phyloP scores from a whole-genome alignment of 2,888 invertebrate species.

The Theretra japonica region DNA sequence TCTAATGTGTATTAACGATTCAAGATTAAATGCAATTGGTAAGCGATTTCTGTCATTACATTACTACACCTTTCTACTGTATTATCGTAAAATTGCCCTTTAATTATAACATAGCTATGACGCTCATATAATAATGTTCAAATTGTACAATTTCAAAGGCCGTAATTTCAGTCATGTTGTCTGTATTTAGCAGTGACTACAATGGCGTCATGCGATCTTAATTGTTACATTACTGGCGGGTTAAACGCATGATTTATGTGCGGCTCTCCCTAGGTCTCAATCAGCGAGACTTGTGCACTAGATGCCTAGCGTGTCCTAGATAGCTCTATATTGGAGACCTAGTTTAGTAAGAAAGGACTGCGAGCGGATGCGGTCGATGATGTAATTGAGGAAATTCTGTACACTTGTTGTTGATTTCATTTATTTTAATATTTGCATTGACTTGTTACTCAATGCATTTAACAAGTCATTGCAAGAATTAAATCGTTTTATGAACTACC shows the following conservation, averaged over 20 bases:
- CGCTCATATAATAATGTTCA: no score
- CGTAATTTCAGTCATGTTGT: not conserved
- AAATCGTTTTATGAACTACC: no score
- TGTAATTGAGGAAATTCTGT: not conserved
- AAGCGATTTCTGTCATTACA: no score
- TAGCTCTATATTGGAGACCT: slow-evolving; percentile 16
- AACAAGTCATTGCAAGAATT: no score
- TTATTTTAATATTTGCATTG: not conserved
- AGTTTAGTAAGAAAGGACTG: not conserved
- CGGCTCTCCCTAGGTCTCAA: slow-evolving; percentile 1
- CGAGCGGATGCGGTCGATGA: not conserved
- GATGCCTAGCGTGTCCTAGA: slow-evolving; percentile 3
- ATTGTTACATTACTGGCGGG: slow-evolving; percentile 39
- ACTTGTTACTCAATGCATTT: no score
- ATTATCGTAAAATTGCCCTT: no score
- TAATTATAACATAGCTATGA: no score
- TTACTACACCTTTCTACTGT: no score
- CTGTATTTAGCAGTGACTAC: slow-evolving; percentile 12
- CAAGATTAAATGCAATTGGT: no score
- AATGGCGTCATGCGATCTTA: slow-evolving; percentile 28
- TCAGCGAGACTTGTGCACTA: slow-evolving; percentile 5
- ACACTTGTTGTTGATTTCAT: not conserved
- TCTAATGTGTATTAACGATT: no score
- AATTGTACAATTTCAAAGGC: not conserved
- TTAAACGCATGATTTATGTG: slow-evolving; percentile 23